A percentile compares a stretch with the other conserved stretches of the same genome.
Conservation (phyloP, 2,888 invertebrate genomes). For the Bimastos eiseni region DNA sequence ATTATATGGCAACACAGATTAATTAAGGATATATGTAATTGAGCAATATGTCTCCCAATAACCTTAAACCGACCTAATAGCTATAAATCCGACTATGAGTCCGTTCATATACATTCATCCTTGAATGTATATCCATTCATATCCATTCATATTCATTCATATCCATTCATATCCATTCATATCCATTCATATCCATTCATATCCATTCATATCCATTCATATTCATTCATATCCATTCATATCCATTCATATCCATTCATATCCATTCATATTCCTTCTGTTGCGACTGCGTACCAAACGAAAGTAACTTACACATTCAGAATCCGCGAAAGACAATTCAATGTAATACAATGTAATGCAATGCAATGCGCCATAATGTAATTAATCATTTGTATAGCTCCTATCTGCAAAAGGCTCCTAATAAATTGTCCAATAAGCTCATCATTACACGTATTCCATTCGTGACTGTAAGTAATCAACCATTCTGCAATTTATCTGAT, state of each 20-base stretch:
- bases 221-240: too few relatives aligned
- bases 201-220: neutral
- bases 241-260: neutral
- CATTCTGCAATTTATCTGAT: too few relatives aligned
- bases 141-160: neutral
- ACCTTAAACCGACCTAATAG: neutral
- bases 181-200: neutral
- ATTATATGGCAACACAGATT: neutral
- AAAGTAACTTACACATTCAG: neutral
- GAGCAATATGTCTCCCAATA: neutral
- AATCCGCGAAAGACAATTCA: neutral
- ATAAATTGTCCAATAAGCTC: neutral
- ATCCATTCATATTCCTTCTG: neutral
- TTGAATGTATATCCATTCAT: too few relatives aligned
- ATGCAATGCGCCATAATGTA: too few relatives aligned
- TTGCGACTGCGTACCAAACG: neutral
- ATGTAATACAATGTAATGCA: too few relatives aligned
- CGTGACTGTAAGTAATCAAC: neutral
- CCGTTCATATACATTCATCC: too few relatives aligned
- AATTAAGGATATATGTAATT: neutral
- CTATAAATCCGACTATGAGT: neutral
- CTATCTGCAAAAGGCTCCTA: neutral
- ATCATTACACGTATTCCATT: neutral
- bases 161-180: too few relatives aligned
- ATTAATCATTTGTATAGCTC: too few relatives aligned